These are phyloP conservation scores for Schizopygopsis malacanthus DNA, from an alignment of 2,797 vertebrate genomes.

Conservation along the genomic window DNA sequence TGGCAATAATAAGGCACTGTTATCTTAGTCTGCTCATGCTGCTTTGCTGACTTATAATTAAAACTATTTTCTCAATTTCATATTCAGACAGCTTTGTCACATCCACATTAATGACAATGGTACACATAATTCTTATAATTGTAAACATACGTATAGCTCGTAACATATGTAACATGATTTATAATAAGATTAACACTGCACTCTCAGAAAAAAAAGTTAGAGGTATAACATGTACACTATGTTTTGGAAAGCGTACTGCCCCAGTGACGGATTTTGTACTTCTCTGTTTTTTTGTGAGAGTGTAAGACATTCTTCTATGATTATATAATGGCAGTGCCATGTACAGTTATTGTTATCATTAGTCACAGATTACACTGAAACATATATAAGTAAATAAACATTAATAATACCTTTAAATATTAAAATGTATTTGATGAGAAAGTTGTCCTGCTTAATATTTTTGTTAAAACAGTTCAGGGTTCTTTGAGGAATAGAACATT, in stretches of 20 bases:
- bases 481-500: background rate
- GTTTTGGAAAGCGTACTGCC: no score
- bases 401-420: background rate
- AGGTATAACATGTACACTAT: background rate
- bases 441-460: background rate
- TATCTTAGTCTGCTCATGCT: background rate
- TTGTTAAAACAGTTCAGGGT: background rate
- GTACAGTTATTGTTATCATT: conserved; percentile 20
- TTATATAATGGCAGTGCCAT: background rate
- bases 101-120: conserved; percentile 42
- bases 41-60: background rate
- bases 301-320: conserved; percentile 22
- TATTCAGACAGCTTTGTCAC: conserved; percentile 21
- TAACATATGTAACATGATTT: background rate
- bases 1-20: conserved; percentile 3
- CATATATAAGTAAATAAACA: background rate
- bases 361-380: conserved; percentile 13
- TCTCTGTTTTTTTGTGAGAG: background rate
- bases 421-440: background rate
- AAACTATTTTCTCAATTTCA: background rate
- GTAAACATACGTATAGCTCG: background rate
- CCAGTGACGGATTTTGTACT: no score
- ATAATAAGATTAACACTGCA: background rate
- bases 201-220: background rate
- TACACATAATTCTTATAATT: background rate